phyloP scores from a whole-genome alignment of 37 sponge, comb jelly and placozoan species.

The Chondrosia reniformis region DNA sequence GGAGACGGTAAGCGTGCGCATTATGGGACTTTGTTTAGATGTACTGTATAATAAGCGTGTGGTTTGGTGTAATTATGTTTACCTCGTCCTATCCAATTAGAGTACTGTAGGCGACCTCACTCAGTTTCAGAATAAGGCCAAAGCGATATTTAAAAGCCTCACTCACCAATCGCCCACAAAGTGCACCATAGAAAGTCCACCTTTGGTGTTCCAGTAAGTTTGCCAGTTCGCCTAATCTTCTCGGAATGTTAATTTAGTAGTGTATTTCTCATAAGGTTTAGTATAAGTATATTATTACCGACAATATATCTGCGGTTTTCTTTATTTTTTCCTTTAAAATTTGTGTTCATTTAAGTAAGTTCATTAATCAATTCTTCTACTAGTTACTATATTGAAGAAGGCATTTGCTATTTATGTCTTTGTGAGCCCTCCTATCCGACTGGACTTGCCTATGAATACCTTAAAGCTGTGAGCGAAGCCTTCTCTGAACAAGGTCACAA shows the following conservation, averaged over 20 bases:
- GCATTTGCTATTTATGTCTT: constrained; percentile 84
- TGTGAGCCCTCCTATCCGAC: constrained; percentile 85
- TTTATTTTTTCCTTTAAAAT: neutral
- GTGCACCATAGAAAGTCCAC: constrained; percentile 78
- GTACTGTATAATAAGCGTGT: neutral
- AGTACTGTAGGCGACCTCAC: constrained; percentile 31
- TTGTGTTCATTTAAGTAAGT: no score
- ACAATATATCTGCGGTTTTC: neutral
- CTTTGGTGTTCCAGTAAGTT: constrained; percentile 88
- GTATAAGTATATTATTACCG: no score
- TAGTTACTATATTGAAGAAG: constrained; percentile 77
- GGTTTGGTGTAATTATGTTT: no score
- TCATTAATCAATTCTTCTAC: no score
- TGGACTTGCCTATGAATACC: constrained; percentile 85
- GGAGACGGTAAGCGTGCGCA: constrained; percentile 46
- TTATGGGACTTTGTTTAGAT: neutral
- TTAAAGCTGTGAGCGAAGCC: constrained; percentile 65
- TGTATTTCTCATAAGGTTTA: no score
- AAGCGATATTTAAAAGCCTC: constrained; percentile 84
- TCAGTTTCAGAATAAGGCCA: constrained; percentile 85
- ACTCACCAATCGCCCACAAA: constrained; percentile 72
- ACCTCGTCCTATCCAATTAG: neutral
- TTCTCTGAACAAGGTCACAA: constrained; percentile 70
- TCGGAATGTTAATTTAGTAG: no score
- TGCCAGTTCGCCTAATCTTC: no score